These are phyloP conservation scores for Phoeniculus purpureus DNA, from an alignment of 2,797 vertebrate species.

Conservation along the genomic window DNA sequence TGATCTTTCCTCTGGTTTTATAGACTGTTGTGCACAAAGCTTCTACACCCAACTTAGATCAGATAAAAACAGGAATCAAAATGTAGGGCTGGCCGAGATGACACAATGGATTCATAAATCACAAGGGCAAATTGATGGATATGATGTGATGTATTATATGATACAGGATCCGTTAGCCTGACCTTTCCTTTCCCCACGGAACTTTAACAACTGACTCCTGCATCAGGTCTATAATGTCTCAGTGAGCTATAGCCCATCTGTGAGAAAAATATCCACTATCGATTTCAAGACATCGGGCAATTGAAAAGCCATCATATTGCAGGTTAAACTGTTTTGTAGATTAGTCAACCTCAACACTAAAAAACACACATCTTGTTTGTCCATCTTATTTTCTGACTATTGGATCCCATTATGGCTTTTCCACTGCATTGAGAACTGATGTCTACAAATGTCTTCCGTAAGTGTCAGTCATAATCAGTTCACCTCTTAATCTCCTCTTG, in stretches of 20 bases:
- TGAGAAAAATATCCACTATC: not conserved
- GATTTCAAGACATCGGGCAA: not conserved
- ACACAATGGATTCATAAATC: not conserved
- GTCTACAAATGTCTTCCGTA: not conserved
- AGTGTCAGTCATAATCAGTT: constrained; percentile 1
- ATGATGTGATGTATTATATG: not conserved
- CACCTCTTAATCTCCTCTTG: not conserved
- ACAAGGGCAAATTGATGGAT: not conserved
- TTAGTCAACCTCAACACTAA: not conserved
- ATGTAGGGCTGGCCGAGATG: not conserved
- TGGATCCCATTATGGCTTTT: not conserved
- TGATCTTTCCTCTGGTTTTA: not conserved
- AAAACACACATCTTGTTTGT: not conserved
- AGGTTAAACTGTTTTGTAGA: not conserved
- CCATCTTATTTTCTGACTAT: not conserved
- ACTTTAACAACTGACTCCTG: not conserved
- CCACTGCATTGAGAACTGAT: not conserved
- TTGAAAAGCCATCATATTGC: not conserved
- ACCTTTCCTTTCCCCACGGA: not conserved
- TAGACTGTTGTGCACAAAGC: not conserved
- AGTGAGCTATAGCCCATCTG: not conserved
- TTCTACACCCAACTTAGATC: not conserved
- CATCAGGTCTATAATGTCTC: not conserved
- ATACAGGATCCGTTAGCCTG: not conserved
- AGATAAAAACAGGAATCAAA: constrained; percentile 17